Evolutionary conservation across 2,888 invertebrate genomes (phyloP), one percentile per base, ranked within the genome.

Genomic region (Malthinus seriepunctatus): DNA sequence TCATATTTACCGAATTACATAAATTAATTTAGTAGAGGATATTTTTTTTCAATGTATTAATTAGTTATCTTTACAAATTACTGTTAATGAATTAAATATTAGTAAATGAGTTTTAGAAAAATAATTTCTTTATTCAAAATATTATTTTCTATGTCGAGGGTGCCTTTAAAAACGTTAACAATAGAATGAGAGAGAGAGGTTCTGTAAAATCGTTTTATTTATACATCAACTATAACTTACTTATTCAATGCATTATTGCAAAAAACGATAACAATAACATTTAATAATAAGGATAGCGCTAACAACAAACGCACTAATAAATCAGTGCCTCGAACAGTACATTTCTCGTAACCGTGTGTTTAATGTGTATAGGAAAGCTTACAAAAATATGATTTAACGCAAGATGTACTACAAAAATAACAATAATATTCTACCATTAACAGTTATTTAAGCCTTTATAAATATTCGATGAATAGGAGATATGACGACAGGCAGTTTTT

Each of bases 361-460:
- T 42, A 42, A 60, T 38, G 44, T 56, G 58, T 56, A 49, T 64
- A 61, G 51, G 60, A 67, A 62, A 65, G 56, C 63, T 63, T 63
- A 65, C 63, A 64, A 67, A 65, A 67, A 67, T 65, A 67, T 63
- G 58, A 61, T 63, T 64, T 59, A 59, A 64, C 63, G 50, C 53
- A 55, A 64, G 56, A 64, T 59, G 42, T 46, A 52, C 59, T 65
- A 64, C 60, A 66, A 63, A 64, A 62, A 60, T 64, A 64, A 57
- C 49, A 56, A 51, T 51, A 50, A 56, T 58, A 60, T 49, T 62
- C 54, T 59, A 62, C 58, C 53, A 53, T 63, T 23, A 62, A 65
- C 62, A 64, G 44, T 63, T 60, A 62, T 48, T 61, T 60, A 63
- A 60, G 60, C 60, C 54, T 34, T 54, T 46, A 51, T 53, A 14